Conservation (phyloP, 2,888 invertebrate species). For the Ecdyonurus torrentis region DNA sequence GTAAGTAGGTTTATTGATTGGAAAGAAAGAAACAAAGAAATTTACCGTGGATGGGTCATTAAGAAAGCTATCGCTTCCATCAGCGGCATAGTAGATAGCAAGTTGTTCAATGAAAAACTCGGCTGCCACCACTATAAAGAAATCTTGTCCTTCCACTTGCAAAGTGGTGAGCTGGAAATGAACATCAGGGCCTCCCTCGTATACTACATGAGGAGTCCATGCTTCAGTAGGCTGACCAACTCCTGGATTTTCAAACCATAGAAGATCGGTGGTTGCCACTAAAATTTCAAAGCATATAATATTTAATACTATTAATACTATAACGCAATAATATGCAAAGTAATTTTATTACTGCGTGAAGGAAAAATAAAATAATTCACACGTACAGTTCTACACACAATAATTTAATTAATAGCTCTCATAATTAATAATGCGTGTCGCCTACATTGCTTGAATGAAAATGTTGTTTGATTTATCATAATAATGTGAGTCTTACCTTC, state of each 20-base stretch:
- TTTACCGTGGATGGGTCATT: not conserved
- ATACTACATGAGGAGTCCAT: conserved; percentile 17
- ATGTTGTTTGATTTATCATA: no score
- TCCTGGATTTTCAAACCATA: conserved; percentile 19
- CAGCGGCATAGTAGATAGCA: conserved; percentile 16
- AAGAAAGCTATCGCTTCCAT: conserved; percentile 6
- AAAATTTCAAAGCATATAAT: no score
- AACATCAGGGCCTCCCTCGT: conserved; percentile 17
- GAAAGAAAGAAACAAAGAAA: not conserved
- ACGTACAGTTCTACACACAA: no score
- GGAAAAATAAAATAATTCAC: no score
- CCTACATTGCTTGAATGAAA: no score
- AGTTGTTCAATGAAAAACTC: conserved; percentile 18
- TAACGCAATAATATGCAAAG: no score
- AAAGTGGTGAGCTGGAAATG: conserved; percentile 17
- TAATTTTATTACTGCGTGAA: no score
- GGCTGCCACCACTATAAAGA: conserved; percentile 16
- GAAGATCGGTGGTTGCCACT: conserved; percentile 8
- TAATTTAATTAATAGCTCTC: no score
- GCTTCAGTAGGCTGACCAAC: conserved; percentile 11
- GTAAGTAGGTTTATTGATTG: not conserved
- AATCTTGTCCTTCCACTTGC: conserved; percentile 12
- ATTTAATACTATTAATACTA: no score
- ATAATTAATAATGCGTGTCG: no score
- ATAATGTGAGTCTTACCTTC: no score